Percentiles rank a stretch among this genome's conserved stretches.
phyloP scores from a whole-genome alignment of 2,113 vertebrate genomes.

The Grammomys surdaster region DNA sequence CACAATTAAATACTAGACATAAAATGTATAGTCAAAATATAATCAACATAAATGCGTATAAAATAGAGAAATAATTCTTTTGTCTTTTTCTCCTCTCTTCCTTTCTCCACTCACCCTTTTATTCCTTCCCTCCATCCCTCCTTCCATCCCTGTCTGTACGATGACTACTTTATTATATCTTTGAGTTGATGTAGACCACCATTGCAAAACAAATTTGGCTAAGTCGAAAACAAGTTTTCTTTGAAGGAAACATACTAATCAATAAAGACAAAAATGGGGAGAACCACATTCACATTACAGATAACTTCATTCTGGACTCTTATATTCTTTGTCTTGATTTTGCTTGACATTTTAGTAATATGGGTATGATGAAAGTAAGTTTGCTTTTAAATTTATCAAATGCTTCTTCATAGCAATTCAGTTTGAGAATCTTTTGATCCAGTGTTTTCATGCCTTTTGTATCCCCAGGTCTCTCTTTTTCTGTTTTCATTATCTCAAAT shows the following conservation, averaged over 20 bases:
- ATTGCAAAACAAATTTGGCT: neutral
- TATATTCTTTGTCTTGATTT: neutral
- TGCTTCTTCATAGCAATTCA: neutral
- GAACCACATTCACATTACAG: neutral
- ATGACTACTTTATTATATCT: neutral
- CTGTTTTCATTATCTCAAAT: neutral
- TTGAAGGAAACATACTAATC: neutral
- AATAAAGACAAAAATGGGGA: neutral
- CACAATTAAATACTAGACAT: neutral
- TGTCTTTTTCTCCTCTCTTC: too few relatives aligned
- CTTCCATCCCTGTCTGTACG: neutral
- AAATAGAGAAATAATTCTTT: neutral
- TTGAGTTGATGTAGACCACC: neutral
- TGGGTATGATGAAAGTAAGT: neutral
- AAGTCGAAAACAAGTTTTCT: neutral
- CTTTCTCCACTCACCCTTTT: neutral
- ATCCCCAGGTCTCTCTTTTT: neutral
- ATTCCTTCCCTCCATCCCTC: neutral
- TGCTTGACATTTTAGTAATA: neutral
- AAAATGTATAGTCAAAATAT: slow-evolving; percentile 21
- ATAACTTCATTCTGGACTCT: neutral
- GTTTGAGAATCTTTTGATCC: neutral
- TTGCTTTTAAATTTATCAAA: neutral
- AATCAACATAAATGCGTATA: neutral
- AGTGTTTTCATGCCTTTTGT: neutral